A percentile compares a stretch with the other conserved stretches of the same genome.
These are phyloP conservation scores for Zosterops hypoxanthus DNA, from an alignment of 2,113 vertebrate species.

Conservation along the genomic window DNA sequence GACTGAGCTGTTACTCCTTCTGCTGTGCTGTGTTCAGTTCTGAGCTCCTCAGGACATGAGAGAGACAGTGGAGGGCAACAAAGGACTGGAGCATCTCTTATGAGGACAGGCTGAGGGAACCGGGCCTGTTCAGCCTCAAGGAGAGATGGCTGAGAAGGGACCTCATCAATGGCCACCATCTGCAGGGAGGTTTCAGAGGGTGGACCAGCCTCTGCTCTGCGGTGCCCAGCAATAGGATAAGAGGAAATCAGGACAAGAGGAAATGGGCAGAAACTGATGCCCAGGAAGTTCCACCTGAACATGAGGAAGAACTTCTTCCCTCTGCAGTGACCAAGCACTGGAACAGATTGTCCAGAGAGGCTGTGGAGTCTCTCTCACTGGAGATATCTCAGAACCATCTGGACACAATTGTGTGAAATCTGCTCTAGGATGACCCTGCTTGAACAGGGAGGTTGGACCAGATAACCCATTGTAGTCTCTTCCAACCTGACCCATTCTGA, in stretches of 20 bases:
- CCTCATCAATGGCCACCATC: background rate
- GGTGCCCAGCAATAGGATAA: background rate
- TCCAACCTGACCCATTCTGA: background rate
- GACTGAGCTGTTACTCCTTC: background rate
- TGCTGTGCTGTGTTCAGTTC: background rate
- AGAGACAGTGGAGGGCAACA: background rate
- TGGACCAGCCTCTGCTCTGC: background rate
- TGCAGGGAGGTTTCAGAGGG: background rate
- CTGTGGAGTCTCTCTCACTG: background rate
- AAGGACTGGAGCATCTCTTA: background rate
- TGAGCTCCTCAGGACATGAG: background rate
- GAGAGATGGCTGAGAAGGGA: background rate
- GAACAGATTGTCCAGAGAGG: background rate
- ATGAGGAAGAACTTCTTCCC: background rate
- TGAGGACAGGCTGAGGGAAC: background rate
- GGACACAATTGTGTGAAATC: background rate
- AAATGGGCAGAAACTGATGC: background rate
- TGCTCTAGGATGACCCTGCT: background rate
- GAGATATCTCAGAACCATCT: background rate
- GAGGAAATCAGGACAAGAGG: background rate
- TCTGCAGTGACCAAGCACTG: rapidly evolving
- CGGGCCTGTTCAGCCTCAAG: background rate
- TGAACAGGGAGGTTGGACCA: background rate
- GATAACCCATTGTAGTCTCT: background rate
- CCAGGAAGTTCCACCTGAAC: background rate